phyloP scores from a whole-genome alignment of 1,140 invertebrate species.

The Amphibalanus amphitrite region DNA sequence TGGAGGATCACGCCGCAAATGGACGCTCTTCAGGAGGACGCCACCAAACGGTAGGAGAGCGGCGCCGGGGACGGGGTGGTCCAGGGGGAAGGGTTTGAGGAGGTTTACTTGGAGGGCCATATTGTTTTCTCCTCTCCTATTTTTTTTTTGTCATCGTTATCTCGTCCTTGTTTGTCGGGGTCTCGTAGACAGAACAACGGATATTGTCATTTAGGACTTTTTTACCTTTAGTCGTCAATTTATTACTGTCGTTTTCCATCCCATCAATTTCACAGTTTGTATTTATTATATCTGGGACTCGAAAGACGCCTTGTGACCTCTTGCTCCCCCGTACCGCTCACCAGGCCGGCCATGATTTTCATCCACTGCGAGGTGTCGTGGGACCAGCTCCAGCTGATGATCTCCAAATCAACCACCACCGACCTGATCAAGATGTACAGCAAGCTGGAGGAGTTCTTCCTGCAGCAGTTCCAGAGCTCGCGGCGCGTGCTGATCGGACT shows the following conservation, averaged over 20 bases:
- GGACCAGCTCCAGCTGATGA: slow-evolving; percentile 91
- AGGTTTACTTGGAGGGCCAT: slow-evolving; percentile 5
- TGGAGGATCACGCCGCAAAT: slow-evolving; percentile 41
- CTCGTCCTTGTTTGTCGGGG: no score
- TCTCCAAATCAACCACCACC: slow-evolving; percentile 87
- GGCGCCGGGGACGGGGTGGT: slow-evolving; percentile 4
- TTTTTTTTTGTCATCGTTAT: no score
- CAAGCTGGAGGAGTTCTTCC: slow-evolving; percentile 92
- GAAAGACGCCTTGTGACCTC: no score
- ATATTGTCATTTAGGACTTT: no score
- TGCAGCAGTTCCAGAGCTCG: slow-evolving; percentile 82
- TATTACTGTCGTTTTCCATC: no score
- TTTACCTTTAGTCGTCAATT: no score
- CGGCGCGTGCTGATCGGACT: slow-evolving; percentile 58
- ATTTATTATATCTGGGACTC: no score
- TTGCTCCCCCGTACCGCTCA: no score
- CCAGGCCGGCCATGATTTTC: slow-evolving; percentile 72
- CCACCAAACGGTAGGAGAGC: slow-evolving; percentile 14
- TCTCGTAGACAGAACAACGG: no score
- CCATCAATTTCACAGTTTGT: no score
- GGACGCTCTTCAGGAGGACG: slow-evolving; percentile 18
- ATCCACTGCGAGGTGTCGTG: slow-evolving; percentile 80
- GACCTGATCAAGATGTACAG: slow-evolving; percentile 92
- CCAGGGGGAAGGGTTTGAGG: neutral
- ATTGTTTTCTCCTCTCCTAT: no score